Base-by-base conservation (phyloP, 2,888 invertebrate species). In the Clepsis dumicolana region DNA sequence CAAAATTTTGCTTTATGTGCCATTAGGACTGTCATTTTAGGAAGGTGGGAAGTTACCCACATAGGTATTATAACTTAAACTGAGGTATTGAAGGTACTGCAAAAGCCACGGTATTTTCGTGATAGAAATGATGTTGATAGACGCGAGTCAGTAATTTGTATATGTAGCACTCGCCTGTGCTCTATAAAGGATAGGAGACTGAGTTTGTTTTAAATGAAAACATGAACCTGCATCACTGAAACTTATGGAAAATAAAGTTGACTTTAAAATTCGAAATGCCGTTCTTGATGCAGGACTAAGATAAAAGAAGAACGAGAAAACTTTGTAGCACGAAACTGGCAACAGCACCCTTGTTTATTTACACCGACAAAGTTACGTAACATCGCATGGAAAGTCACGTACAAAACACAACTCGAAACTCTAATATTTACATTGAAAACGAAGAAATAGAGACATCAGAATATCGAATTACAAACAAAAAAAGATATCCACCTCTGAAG, bases 391-490 rank as follows among this genome's bases (percentile, higher is more conserved):
- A 48, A 48, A 48, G 18, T 48, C 48, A 48, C 48, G 21, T 18
- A 48, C 21, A n/a, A 10, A 14, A 3, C 3, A 3, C 8, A 44
- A 18, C 21, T 48, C 21, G 21, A 21, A 48, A 48, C 48, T 21
- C 48, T 21, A 48, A 48, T 21, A 48, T 48, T 48, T 24, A 48
- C 25, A 25, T n/a, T 25, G 25, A 4, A 25, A 52, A 24, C 52
- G 38, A n/a, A 38, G 38, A 38, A n/a, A 2, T 27, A 0, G 24
- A 25, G 25, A n/a, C 7, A n/a, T 18, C 41, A 41, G 63, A 44
- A 44, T 41, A 64, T 54, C 41, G 27, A 64, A 29, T 64, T 41
- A 54, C 41, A 53, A 25, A n/a, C 27, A 21, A 52, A 63, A 52
- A 63, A 3, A 8, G 14, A 52, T 35, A 52, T 38, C 35, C 50